Evolutionary conservation across 2,113 vertebrate species (phyloP).

Genomic region (Sphaerodactylus townsendi): DNA sequence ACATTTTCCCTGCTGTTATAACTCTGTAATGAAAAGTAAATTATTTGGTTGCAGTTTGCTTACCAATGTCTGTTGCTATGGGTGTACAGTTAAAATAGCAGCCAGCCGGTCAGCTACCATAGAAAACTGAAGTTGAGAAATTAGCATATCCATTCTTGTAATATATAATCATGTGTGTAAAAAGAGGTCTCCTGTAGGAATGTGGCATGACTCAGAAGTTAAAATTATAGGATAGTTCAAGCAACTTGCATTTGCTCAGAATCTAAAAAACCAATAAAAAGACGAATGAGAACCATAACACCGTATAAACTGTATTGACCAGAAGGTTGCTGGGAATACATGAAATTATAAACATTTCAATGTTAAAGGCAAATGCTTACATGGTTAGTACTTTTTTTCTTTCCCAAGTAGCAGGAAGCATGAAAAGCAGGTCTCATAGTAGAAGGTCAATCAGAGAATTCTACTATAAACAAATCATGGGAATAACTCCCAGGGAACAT

Average conservation of each 20-base stretch:
- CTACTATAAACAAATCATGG: conserved; percentile 57
- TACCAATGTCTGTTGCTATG: conserved; percentile 62
- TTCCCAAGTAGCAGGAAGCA: conserved; percentile 54
- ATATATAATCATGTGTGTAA: conserved; percentile 74
- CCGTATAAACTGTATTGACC: conserved; percentile 5
- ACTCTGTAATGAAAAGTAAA: conserved; percentile 62
- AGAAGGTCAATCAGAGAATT: conserved; percentile 54
- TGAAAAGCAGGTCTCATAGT: conserved; percentile 58
- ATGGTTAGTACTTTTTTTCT: conserved; percentile 42
- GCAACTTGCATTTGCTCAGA: conserved; percentile 52
- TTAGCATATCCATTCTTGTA: conserved; percentile 69
- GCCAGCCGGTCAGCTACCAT: conserved; percentile 49
- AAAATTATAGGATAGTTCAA: conserved; percentile 72
- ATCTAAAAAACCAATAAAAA: conserved; percentile 40
- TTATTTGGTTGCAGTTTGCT: conserved; percentile 64
- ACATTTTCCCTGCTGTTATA: conserved; percentile 32
- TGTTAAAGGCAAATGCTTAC: conserved; percentile 37
- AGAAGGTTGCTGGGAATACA: background rate
- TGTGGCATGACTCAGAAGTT: conserved; percentile 59
- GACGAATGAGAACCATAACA: conserved; percentile 4
- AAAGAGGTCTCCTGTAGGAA: conserved; percentile 69
- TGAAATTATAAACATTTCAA: conserved; percentile 46
- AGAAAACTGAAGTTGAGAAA: conserved; percentile 68
- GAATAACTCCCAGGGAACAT: conserved; percentile 35
- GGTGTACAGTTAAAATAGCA: conserved; percentile 71